Evolutionary conservation across 2,888 invertebrate genomes (phyloP).

Genomic region (Noctua fimbriata): DNA sequence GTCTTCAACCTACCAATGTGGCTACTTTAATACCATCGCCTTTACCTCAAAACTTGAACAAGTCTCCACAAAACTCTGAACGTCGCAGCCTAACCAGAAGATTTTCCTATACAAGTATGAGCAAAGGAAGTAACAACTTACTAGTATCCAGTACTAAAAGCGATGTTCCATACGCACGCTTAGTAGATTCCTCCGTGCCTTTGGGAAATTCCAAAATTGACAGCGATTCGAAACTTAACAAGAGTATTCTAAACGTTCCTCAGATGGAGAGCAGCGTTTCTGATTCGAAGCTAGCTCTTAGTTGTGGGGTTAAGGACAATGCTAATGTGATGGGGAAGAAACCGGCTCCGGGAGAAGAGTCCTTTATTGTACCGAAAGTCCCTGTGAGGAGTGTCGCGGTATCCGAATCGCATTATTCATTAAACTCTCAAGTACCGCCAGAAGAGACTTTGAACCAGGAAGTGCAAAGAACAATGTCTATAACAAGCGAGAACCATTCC

Average conservation of each 20-base stretch:
- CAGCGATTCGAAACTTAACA: slow-evolving; percentile 93
- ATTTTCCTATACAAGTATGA: slow-evolving; percentile 87
- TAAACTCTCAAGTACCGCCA: slow-evolving; percentile 90
- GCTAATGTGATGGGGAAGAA: slow-evolving; percentile 79
- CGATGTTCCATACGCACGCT: slow-evolving; percentile 95
- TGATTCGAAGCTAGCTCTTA: slow-evolving; percentile 95
- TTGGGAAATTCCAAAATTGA: slow-evolving; percentile 91
- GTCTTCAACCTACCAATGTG: slow-evolving; percentile 92
- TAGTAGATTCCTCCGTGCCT: slow-evolving; percentile 92
- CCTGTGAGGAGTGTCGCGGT: slow-evolving; percentile 89
- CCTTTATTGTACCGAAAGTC: slow-evolving; percentile 83
- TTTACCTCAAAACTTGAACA: slow-evolving; percentile 82
- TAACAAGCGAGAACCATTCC: slow-evolving; percentile 97
- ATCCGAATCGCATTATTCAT: slow-evolving; percentile 93
- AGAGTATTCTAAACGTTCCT: slow-evolving; percentile 89
- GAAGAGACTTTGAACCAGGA: slow-evolving; percentile 91
- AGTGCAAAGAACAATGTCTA: slow-evolving; percentile 95
- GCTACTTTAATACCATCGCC: slow-evolving; percentile 86
- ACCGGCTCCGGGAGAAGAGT: slow-evolving; percentile 75
- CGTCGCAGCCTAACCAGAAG: slow-evolving; percentile 85
- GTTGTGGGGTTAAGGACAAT: slow-evolving; percentile 92
- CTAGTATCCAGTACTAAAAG: slow-evolving; percentile 87
- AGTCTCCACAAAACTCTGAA: slow-evolving; percentile 85
- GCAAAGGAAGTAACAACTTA: slow-evolving; percentile 85
- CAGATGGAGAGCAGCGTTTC: slow-evolving; percentile 95